phyloP scores from a whole-genome alignment of 2,113 vertebrate genomes.

The Chionodraco myersi region DNA sequence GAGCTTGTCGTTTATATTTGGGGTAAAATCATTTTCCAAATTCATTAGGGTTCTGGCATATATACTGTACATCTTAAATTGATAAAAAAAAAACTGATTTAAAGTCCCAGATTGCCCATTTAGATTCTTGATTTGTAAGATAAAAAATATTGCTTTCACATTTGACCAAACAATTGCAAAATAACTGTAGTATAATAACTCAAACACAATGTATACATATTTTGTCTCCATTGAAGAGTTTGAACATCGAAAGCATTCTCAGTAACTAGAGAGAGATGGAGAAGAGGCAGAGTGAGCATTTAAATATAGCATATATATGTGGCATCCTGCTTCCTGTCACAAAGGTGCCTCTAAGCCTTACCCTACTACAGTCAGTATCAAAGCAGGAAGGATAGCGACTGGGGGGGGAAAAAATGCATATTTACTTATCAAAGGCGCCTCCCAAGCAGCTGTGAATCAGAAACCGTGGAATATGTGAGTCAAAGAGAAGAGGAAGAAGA shows the following conservation, averaged over 20 bases:
- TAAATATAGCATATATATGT: conserved; percentile 21
- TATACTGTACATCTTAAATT: not conserved
- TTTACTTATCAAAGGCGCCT: conserved; percentile 39
- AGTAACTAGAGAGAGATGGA: conserved; percentile 33
- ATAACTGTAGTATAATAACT: conserved; percentile 6
- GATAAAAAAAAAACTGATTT: not conserved
- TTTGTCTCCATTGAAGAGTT: conserved; percentile 21
- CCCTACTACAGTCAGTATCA: conserved; percentile 4
- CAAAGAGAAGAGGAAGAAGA: conserved; percentile 24
- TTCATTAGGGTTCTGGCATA: not conserved
- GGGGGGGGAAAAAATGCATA: conserved; percentile 30
- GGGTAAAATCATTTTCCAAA: not conserved
- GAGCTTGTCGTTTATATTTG: not conserved
- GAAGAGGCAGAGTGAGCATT: conserved; percentile 12
- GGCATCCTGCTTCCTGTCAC: conserved; percentile 38
- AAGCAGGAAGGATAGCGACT: conserved; percentile 33
- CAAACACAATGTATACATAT: conserved; percentile 33
- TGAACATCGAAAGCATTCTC: conserved; percentile 45
- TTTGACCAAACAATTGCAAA: not conserved
- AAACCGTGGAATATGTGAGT: conserved; percentile 42
- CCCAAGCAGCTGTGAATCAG: conserved; percentile 45
- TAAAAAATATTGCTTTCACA: not conserved
- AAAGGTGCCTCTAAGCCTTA: conserved; percentile 27
- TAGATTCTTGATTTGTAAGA: not conserved
- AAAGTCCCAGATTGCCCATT: not conserved